Percentiles rank a stretch among this genome's conserved stretches.
These are phyloP conservation scores for Capitulum mitella DNA, from an alignment of 2,888 invertebrate species.

Conservation along the genomic window DNA sequence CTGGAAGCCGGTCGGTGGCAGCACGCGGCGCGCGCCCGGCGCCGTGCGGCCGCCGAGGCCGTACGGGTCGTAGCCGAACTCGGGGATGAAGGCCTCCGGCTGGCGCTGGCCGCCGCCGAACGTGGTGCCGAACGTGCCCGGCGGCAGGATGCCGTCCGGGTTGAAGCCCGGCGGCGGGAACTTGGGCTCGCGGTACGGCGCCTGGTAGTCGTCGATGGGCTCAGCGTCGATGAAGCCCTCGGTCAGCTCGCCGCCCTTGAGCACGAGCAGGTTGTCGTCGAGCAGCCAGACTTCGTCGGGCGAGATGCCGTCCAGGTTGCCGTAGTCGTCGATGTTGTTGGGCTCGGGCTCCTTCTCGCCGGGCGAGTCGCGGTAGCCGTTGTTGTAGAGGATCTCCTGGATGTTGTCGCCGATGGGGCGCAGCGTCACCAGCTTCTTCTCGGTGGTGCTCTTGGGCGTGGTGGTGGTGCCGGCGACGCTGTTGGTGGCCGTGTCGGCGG, in stretches of 20 bases:
- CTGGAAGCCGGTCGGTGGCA: not conserved
- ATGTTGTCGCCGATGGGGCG: slow-evolving; percentile 25
- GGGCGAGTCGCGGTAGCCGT: not conserved
- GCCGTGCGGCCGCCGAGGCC: not conserved
- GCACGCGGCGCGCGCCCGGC: not conserved
- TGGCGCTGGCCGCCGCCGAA: not conserved
- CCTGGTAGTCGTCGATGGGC: slow-evolving; percentile 32
- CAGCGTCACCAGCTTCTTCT: slow-evolving; percentile 18
- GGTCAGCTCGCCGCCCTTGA: slow-evolving; percentile 33
- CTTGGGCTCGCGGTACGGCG: slow-evolving; percentile 31
- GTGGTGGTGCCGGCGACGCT: not conserved
- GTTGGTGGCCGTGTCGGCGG: slow-evolving; percentile 19
- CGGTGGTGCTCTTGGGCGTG: not conserved
- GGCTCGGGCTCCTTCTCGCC: not conserved
- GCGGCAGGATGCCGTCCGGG: slow-evolving; percentile 44
- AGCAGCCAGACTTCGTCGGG: slow-evolving; percentile 36
- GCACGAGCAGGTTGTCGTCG: slow-evolving; percentile 36
- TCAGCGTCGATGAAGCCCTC: slow-evolving; percentile 39
- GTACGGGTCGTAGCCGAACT: slow-evolving; percentile 24
- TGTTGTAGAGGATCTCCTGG: slow-evolving; percentile 25
- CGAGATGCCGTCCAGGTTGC: slow-evolving; percentile 42
- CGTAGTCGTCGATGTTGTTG: slow-evolving; percentile 26
- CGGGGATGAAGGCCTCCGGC: slow-evolving; percentile 18
- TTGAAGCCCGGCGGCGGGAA: slow-evolving; percentile 32
- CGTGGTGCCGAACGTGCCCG: not conserved